Conservation (phyloP, 2,888 invertebrate species). For the Drosophila kanekoi region DNA sequence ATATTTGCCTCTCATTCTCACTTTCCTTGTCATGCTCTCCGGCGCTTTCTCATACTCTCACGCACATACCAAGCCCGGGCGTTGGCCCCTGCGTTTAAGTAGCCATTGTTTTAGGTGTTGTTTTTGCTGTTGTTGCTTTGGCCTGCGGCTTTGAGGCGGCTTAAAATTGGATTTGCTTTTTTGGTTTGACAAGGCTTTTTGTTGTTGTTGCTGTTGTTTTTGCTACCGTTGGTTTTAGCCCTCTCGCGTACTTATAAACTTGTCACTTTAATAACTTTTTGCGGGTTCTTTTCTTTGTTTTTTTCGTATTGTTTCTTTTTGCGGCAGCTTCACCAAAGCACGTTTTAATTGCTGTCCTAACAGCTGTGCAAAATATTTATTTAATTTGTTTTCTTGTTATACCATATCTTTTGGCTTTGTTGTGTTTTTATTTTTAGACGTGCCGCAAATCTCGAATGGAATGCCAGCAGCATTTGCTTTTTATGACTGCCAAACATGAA, state of each 20-base stretch:
- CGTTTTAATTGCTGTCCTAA: slow-evolving; percentile 69
- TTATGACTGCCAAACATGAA: slow-evolving; percentile 68
- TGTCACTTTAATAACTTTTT: slow-evolving; percentile 78
- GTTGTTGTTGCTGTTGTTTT: slow-evolving; percentile 25
- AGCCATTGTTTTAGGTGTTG: slow-evolving; percentile 71
- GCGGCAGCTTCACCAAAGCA: slow-evolving; percentile 49
- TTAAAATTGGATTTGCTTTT: slow-evolving; percentile 79
- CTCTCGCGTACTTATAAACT: slow-evolving; percentile 70
- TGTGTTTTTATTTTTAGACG: slow-evolving; percentile 58
- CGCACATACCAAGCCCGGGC: slow-evolving; percentile 55
- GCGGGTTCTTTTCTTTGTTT: slow-evolving; percentile 24
- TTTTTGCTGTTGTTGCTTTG: slow-evolving; percentile 51
- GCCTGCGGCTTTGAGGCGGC: slow-evolving; percentile 72
- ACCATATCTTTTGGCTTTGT: slow-evolving; percentile 6
- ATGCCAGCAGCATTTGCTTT: slow-evolving; percentile 66
- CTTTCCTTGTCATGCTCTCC: slow-evolving; percentile 3
- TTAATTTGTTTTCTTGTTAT: slow-evolving; percentile 23
- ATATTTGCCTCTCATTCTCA: slow-evolving; percentile 17
- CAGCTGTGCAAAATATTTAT: slow-evolving; percentile 61
- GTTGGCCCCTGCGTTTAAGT: slow-evolving; percentile 61
- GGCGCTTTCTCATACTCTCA: slow-evolving; percentile 23
- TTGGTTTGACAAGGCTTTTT: slow-evolving; percentile 50
- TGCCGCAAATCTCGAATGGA: slow-evolving; percentile 44
- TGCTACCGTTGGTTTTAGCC: slow-evolving; percentile 12
- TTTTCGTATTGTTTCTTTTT: slow-evolving; percentile 18